Percentiles rank a stretch among this genome's conserved stretches.
phyloP scores from a whole-genome alignment of 2,113 vertebrate species.

The Emydura subglobosa region DNA sequence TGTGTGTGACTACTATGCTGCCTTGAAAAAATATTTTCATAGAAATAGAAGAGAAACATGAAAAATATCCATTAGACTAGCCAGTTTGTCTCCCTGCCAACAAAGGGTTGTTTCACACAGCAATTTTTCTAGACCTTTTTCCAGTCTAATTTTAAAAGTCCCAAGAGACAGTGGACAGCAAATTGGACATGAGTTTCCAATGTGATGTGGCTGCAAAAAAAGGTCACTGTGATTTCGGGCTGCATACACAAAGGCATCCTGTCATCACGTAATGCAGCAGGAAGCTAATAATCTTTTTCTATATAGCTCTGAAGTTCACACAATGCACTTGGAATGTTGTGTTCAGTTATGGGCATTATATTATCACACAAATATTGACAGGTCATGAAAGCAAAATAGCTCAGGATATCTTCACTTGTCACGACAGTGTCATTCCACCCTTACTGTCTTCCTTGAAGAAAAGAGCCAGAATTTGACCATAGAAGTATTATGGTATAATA shows the following conservation, averaged over 20 bases:
- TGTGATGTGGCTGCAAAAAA: constrained; percentile 34
- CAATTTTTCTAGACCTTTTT: constrained; percentile 17
- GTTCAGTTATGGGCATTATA: constrained; percentile 60
- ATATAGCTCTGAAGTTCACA: constrained; percentile 61
- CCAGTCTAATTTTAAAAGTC: constrained; percentile 39
- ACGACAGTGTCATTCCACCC: constrained; percentile 47
- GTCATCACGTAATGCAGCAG: constrained; percentile 15
- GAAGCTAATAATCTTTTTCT: constrained; percentile 65
- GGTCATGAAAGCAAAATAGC: constrained; percentile 58
- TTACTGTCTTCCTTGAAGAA: constrained; percentile 43
- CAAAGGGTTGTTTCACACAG: not conserved
- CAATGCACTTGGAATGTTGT: constrained; percentile 47
- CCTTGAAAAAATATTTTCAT: constrained; percentile 1
- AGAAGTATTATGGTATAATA: constrained; percentile 54
- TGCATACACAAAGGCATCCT: constrained; percentile 44
- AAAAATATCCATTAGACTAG: not conserved
- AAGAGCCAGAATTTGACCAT: constrained; percentile 29
- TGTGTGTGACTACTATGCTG: not conserved
- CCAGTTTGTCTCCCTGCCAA: not conserved
- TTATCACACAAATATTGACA: constrained; percentile 66
- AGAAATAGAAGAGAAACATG: not conserved
- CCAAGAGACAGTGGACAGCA: constrained; percentile 25
- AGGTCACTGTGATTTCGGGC: constrained; percentile 50
- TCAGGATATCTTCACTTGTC: constrained; percentile 70
- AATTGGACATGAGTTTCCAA: constrained; percentile 57